These are phyloP conservation scores for Dufourea novaeangliae DNA, from an alignment of 1,140 invertebrate genomes.

Conservation along the genomic window DNA sequence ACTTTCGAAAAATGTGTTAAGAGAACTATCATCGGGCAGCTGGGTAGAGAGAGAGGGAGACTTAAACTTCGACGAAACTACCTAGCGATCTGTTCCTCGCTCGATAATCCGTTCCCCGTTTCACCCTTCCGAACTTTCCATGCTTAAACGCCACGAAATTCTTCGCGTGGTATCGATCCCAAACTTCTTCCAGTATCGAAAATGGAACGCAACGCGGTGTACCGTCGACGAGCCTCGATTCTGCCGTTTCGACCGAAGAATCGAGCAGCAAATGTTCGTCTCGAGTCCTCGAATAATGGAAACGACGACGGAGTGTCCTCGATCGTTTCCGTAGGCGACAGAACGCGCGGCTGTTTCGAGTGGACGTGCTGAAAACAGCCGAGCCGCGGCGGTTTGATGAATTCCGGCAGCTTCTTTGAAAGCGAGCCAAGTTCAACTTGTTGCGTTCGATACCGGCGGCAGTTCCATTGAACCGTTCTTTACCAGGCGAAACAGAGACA, in stretches of 20 bases:
- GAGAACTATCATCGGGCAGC: conserved; percentile 15
- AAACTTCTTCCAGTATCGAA: too few relatives aligned
- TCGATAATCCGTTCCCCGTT: not conserved
- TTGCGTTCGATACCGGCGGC: conserved; percentile 65
- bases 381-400: conserved; percentile 50
- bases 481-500: conserved; percentile 6
- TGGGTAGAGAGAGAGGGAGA: not conserved
- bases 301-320: not conserved
- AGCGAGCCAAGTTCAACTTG: conserved; percentile 72
- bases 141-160: not conserved
- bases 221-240: too few relatives aligned
- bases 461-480: conserved; percentile 45
- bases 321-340: not conserved
- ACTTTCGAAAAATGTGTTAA: conserved; percentile 25
- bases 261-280: not conserved
- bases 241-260: not conserved
- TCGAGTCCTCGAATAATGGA: not conserved
- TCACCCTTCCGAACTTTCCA: not conserved
- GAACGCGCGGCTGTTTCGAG: conserved; percentile 34
- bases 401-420: conserved; percentile 69
- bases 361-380: conserved; percentile 31
- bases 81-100: too few relatives aligned
- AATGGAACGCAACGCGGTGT: too few relatives aligned
- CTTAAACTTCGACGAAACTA: conserved; percentile 23
- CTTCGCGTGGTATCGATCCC: not conserved